These are phyloP conservation scores for Nectonema munidae DNA, from an alignment of 2,888 invertebrate species.

Conservation along the genomic window DNA sequence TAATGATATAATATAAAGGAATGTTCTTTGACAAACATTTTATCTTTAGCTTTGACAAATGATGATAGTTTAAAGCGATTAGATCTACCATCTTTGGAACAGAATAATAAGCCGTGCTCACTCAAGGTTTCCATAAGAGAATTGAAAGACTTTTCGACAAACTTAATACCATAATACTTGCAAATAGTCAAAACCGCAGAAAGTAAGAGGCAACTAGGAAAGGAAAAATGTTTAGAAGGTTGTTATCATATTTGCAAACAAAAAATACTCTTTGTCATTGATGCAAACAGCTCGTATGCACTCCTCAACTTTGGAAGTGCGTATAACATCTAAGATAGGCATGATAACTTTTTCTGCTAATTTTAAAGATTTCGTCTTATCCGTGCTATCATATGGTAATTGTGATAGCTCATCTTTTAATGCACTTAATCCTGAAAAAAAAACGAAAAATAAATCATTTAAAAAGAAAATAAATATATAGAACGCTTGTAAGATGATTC, in stretches of 20 bases:
- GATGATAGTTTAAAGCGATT: background rate
- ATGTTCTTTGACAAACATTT: conserved; percentile 42
- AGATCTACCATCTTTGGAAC: conserved; percentile 7
- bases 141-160: background rate
- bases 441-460: too few relatives aligned
- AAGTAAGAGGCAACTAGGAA: background rate
- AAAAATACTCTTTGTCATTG: conserved; percentile 1
- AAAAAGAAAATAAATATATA: too few relatives aligned
- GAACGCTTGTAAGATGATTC: too few relatives aligned
- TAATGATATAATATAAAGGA: conserved; percentile 56
- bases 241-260: too few relatives aligned
- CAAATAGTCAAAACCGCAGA: background rate
- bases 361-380: conserved; percentile 33
- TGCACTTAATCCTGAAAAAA: too few relatives aligned
- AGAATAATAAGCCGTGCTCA: conserved; percentile 1
- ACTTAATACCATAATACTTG: background rate
- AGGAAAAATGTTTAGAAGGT: too few relatives aligned
- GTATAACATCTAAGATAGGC: conserved; percentile 34
- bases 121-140: background rate
- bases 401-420: too few relatives aligned
- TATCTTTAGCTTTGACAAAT: conserved; percentile 8
- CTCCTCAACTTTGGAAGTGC: too few relatives aligned
- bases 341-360: conserved; percentile 39
- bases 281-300: too few relatives aligned
- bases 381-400: too few relatives aligned